phyloP scores from a whole-genome alignment of 2,888 invertebrate species.

The Scaptomyza cyrtandrae region DNA sequence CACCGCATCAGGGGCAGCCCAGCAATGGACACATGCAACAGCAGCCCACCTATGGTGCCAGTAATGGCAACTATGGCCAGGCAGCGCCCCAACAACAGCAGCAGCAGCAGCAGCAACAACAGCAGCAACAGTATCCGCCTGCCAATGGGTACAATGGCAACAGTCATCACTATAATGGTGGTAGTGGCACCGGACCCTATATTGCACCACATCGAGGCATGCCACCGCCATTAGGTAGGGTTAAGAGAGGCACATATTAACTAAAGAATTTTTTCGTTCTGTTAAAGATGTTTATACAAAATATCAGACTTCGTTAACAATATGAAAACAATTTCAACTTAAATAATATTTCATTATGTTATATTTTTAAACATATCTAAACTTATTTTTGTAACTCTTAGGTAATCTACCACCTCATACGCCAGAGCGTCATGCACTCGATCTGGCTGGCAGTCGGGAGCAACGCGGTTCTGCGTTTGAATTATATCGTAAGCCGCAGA shows the following conservation, averaged over 20 bases:
- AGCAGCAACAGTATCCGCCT: slow-evolving; percentile 83
- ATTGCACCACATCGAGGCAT: slow-evolving; percentile 84
- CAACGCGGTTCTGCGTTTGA: slow-evolving; percentile 98
- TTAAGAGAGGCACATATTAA: no score
- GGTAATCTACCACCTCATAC: slow-evolving; percentile 84
- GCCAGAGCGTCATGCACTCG: slow-evolving; percentile 85
- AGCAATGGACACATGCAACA: slow-evolving; percentile 75
- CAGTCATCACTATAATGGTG: slow-evolving; percentile 83
- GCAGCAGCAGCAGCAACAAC: slow-evolving; percentile 43
- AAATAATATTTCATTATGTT: no score
- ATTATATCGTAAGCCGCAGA: slow-evolving; percentile 94
- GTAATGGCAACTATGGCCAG: slow-evolving; percentile 71
- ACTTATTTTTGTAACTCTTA: slow-evolving; percentile 33
- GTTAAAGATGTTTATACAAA: no score
- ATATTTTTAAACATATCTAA: neutral
- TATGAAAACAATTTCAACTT: no score
- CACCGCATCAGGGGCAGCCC: slow-evolving; percentile 75
- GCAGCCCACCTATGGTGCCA: slow-evolving; percentile 75
- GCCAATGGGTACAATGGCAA: slow-evolving; percentile 82
- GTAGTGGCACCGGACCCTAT: slow-evolving; percentile 83
- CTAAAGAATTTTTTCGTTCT: no score
- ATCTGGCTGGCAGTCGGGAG: slow-evolving; percentile 93
- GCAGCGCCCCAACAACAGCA: slow-evolving; percentile 55
- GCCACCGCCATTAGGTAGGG: slow-evolving; percentile 83
- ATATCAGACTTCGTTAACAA: no score